A percentile compares a stretch with the other conserved stretches of the same genome.
phyloP scores from a whole-genome alignment of 2,113 vertebrate species.

The Pagrus major region DNA sequence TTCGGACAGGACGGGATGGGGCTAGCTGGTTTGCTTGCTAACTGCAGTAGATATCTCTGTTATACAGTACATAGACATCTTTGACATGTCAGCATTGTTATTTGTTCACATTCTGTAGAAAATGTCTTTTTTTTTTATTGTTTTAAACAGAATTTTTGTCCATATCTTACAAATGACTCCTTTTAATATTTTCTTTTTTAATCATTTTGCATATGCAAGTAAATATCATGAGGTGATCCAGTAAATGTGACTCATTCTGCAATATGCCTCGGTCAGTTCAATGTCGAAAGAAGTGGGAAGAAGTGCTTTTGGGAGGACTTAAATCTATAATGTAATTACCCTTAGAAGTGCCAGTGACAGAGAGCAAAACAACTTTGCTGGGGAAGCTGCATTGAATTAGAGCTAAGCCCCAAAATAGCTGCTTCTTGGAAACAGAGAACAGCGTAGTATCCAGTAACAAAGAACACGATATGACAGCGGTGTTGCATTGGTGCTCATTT shows the following conservation, averaged over 20 bases:
- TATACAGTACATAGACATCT: no score
- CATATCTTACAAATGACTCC: no score
- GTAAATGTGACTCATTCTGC: conserved; percentile 11
- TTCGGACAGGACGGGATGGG: no score
- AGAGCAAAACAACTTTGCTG: conserved; percentile 17
- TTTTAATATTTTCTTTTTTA: no score
- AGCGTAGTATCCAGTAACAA: conserved; percentile 8
- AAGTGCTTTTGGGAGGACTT: background rate
- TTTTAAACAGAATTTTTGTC: no score
- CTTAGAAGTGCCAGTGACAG: conserved; percentile 4
- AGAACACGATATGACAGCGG: background rate
- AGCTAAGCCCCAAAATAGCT: conserved; percentile 33
- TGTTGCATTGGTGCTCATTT: background rate
- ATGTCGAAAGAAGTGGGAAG: background rate
- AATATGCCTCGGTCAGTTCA: background rate
- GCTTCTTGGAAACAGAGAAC: conserved; percentile 23
- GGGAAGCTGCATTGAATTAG: conserved; percentile 6
- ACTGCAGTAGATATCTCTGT: no score
- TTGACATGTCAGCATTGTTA: no score
- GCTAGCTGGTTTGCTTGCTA: no score
- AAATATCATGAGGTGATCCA: background rate
- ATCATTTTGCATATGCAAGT: no score
- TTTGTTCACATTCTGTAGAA: no score
- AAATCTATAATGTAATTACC: conserved; percentile 24
- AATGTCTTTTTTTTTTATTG: no score